A percentile compares a stretch with the other conserved stretches of the same genome.
phyloP scores from a whole-genome alignment of 2,888 invertebrate species.

The Seira musarum region DNA sequence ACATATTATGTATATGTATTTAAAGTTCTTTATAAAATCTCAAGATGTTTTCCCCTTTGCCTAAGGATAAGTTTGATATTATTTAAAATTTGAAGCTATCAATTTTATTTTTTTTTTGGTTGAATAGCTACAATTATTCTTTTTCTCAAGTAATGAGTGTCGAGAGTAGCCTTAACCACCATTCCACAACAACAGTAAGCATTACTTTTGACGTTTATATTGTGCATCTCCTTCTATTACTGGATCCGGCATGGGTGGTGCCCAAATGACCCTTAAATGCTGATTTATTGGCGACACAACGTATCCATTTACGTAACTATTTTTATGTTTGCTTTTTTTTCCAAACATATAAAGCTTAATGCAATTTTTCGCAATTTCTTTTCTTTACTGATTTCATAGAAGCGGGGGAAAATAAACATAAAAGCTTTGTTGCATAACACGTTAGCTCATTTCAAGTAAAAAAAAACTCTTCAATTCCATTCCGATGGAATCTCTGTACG shows the following conservation, averaged over 20 bases:
- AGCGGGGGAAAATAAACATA: slow-evolving; percentile 53
- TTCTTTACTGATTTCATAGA: slow-evolving; percentile 36
- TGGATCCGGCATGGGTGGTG: slow-evolving; percentile 48
- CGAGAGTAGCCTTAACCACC: slow-evolving; percentile 11
- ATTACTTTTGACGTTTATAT: slow-evolving; percentile 28
- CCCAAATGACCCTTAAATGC: slow-evolving; percentile 61
- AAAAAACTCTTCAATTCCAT: slow-evolving; percentile 55
- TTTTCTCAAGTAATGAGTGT: slow-evolving; percentile 29
- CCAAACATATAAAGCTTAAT: not conserved
- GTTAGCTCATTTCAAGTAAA: slow-evolving; percentile 44
- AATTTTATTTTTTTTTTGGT: slow-evolving; percentile 23
- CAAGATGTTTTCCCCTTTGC: too few relatives aligned
- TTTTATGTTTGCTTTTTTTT: slow-evolving; percentile 11
- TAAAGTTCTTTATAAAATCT: too few relatives aligned
- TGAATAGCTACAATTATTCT: slow-evolving; percentile 13
- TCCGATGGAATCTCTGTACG: slow-evolving; percentile 37
- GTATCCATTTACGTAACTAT: slow-evolving; percentile 23
- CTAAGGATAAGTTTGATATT: not conserved
- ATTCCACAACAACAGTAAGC: not conserved
- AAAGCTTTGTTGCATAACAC: slow-evolving; percentile 61
- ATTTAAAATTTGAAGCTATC: slow-evolving; percentile 18
- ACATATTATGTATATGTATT: too few relatives aligned
- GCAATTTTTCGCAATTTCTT: not conserved
- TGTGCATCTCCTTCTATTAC: slow-evolving; percentile 40
- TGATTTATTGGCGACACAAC: slow-evolving; percentile 46